These are phyloP conservation scores for Nineta flava DNA, from an alignment of 2,888 invertebrate genomes.

Conservation along the genomic window DNA sequence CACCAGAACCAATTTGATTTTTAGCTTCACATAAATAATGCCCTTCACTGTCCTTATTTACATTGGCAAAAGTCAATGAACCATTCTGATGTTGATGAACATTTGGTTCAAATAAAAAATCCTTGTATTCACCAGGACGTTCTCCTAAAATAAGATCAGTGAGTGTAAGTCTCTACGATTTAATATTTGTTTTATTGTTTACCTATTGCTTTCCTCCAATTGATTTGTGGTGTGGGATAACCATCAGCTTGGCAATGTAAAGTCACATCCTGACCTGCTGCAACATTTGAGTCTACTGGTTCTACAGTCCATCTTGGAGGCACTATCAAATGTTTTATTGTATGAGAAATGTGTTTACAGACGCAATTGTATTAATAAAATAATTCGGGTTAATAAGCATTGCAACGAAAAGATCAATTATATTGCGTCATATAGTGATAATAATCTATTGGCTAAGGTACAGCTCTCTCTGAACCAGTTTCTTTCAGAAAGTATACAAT, in stretches of 20 bases:
- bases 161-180: background rate
- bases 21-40: slow-evolving; percentile 88
- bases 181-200: slow-evolving; percentile 22
- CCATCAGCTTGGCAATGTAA: slow-evolving; percentile 84
- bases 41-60: slow-evolving; percentile 76
- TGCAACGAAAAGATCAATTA: too few species aligned
- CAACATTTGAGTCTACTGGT: slow-evolving; percentile 66
- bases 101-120: slow-evolving; percentile 64
- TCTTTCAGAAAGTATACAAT: too few species aligned
- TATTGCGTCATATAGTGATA: too few species aligned
- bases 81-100: slow-evolving; percentile 67
- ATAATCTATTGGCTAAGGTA: too few species aligned
- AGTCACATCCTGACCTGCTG: slow-evolving; percentile 67
- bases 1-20: slow-evolving; percentile 78
- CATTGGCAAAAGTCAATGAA: slow-evolving; percentile 64
- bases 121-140: slow-evolving; percentile 64
- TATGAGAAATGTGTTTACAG: background rate
- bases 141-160: slow-evolving; percentile 28
- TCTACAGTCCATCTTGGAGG: slow-evolving; percentile 83
- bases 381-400: too few species aligned
- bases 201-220: slow-evolving; percentile 82
- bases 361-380: too few species aligned
- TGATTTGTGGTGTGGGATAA: slow-evolving; percentile 74
- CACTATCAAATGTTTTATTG: slow-evolving; percentile 32
- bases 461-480: too few species aligned